Base-by-base conservation (phyloP, 2,113 vertebrate species). In the Syngnathus scovelli region DNA sequence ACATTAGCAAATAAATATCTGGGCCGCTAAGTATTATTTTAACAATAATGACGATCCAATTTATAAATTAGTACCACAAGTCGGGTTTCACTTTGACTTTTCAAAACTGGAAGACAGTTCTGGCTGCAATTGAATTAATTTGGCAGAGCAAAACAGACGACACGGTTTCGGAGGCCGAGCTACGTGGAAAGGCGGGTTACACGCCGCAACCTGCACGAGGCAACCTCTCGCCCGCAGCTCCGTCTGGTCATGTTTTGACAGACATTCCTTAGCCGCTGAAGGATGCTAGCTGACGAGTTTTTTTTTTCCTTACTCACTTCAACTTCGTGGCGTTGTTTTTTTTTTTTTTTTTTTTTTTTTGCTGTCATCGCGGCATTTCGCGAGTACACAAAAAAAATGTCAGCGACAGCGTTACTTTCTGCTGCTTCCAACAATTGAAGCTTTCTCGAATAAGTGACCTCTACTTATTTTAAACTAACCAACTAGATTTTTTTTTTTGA, bases 161-260 rank as follows among this genome's bases (percentile, higher is more conserved):
- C 19, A 64, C 39, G 1, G 38, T 65, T 65, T 18, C n/a, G n/a
- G 10, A 74, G 77, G 66, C 38, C 48, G 72, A 69, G 39, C 41
- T 7, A 15, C 46, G 49, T n/a, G 60, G 70, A 81, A 76, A 71
- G 71, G 79, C 71, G 43, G 67, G 67, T 51, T 58, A 81, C 83
- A 68, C 74, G 82, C 68, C 70, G 18, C 67, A 61, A 79, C 84
- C 81, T 86, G 82, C 49, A 49, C 5, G 56, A 59, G 36, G 72
- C 69, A 71, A 71, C 69, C 67, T 83, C 69, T 78, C 1, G 75
- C 80, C 84, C 60, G 21, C 74, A 78, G 80, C 83, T 49, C 54
- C 46, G 71, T 83, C 78, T 84, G 82, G 60, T 83, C 74, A 38
- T 81, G 85, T 86, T 85, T 83, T 84, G 85, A 85, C 81, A 87